Conservation (phyloP, 2,113 vertebrate species). For the Dicrurus megarhynchus region DNA sequence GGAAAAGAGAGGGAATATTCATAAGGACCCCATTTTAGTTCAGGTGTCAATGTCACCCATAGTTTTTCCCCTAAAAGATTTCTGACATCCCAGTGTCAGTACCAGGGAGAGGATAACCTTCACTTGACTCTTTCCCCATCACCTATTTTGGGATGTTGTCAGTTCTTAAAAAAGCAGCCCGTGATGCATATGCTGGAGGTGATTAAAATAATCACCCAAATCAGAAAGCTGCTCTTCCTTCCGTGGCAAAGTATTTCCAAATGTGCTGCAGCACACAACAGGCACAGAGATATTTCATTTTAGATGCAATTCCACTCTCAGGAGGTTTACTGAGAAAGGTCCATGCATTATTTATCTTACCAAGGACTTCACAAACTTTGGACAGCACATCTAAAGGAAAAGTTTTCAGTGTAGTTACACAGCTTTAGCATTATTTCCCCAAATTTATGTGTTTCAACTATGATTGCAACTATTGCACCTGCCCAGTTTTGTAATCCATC, state of each 20-base stretch:
- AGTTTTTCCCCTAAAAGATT: neutral
- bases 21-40: neutral
- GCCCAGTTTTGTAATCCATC: neutral
- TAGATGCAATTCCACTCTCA: neutral
- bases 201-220: slow-evolving; percentile 24
- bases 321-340: neutral
- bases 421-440: neutral
- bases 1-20: neutral
- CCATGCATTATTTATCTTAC: neutral
- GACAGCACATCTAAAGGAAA: neutral
- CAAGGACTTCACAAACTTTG: neutral
- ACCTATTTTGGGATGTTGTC: slow-evolving; percentile 10
- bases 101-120: slow-evolving; percentile 28
- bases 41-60: neutral
- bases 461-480: neutral
- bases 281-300: neutral
- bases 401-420: neutral
- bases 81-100: neutral
- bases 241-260: neutral
- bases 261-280: neutral
- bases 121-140: neutral
- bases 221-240: slow-evolving; percentile 2
- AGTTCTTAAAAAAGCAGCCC: neutral
- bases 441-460: neutral
- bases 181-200: neutral